Evolutionary conservation across 2,888 invertebrate species (phyloP), one percentile per base, ranked within the genome.

Genomic region (Epistrophella euchroma): DNA sequence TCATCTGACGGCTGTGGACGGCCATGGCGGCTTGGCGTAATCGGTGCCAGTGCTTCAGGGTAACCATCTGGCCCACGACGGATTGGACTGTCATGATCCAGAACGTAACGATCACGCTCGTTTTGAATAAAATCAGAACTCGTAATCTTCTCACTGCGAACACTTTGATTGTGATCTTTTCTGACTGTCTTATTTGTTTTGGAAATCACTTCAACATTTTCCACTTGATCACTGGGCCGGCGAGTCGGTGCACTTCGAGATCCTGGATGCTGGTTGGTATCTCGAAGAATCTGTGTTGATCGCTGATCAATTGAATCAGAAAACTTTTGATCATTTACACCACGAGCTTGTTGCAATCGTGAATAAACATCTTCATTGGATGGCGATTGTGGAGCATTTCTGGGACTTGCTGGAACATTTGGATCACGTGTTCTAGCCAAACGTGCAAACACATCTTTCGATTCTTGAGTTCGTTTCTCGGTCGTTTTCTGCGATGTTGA

Each of bases 171-270:
- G 37, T 88, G 76, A 71, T 89, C 89, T 32, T 89, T 89, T 25
- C 89, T 90, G 9, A 89, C 68, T 4, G 89, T 89, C 25, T 22
- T 79, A 19, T 83, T 88, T 1, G 43, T 66, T 47, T 47, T 58
- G 2, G 76, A 74, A 25, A 88, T 60, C 13, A 71, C 43, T 58
- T 90, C 90, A 11, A 89, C 90, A 79, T 90, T 91, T 62, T 92
- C 92, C 13, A 90, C 89, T 15, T 89, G 89, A 87, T 91, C 90
- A 19, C 88, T 89, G 0, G 88, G 80, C 22, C 74, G 87, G 15
- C 79, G 70, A 25, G 45, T 68, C 3, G 88, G 45, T 17, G 58
- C 81, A 25, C 50, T 72, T 10, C 77, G 56, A 15, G 60, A n/a
- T 19, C 45, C 64, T 10, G 79, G 71, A 19, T 58, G 60, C 4